These are phyloP conservation scores for Ormyrus thymus DNA, from an alignment of 2,888 invertebrate genomes.

Conservation along the genomic window DNA sequence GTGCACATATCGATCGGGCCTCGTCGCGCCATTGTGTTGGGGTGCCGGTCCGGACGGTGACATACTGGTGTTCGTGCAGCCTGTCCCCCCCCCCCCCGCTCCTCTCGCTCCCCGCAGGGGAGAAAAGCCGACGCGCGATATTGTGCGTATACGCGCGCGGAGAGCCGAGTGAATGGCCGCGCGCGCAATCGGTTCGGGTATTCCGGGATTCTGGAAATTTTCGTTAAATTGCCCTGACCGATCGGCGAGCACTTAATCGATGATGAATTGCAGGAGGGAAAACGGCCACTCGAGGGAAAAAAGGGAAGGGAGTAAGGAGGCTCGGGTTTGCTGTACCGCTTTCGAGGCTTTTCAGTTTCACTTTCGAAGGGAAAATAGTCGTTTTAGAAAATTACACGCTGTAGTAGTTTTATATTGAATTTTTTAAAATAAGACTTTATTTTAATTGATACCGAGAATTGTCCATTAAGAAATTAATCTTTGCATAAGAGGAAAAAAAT, in stretches of 20 bases:
- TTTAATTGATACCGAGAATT: no score
- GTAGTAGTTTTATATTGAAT: no score
- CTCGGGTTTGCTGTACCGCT: no score
- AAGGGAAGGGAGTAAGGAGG: no score
- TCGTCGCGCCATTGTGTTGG: conserved; percentile 67
- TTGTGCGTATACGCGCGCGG: conserved; percentile 47
- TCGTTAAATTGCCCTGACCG: conserved; percentile 73
- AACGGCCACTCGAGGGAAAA: no score
- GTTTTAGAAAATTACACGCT: no score
- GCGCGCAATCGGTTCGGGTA: conserved; percentile 29
- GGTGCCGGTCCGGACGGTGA: conserved; percentile 72
- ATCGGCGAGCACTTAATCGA: conserved; percentile 73
- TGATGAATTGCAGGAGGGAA: conserved; percentile 68
- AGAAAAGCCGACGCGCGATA: conserved; percentile 21
- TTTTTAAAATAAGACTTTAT: no score
- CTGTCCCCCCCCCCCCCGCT: neutral
- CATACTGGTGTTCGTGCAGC: conserved; percentile 70
- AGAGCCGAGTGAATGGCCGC: conserved; percentile 51
- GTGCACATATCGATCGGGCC: conserved; percentile 72
- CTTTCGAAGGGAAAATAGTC: no score
- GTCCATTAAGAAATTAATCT: no score
- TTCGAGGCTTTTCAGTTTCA: no score
- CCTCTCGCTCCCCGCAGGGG: conserved; percentile 12
- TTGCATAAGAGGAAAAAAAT: no score
- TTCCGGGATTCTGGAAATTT: conserved; percentile 72